phyloP scores from a whole-genome alignment of 2,888 invertebrate genomes.

The Stenodera caucasica region DNA sequence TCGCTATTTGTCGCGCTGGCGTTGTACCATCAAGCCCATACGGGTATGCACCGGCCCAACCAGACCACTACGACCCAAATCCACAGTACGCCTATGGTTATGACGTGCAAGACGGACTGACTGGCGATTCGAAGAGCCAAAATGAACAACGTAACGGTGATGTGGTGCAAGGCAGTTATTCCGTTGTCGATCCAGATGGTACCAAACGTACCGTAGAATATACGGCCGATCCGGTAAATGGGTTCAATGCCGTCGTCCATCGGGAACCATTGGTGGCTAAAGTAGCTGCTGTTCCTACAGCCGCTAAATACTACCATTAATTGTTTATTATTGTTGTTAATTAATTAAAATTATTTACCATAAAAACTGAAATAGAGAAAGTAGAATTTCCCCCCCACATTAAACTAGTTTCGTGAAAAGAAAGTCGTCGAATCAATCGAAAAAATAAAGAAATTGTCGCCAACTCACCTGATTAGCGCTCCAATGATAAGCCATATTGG shows the following conservation, averaged over 20 bases:
- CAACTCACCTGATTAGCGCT: constrained; percentile 35
- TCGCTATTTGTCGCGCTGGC: neutral
- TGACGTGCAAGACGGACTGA: constrained; percentile 60
- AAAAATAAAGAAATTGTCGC: constrained; percentile 4
- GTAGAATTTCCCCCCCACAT: neutral
- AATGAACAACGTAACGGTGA: constrained; percentile 59
- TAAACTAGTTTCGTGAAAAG: too few relatives aligned
- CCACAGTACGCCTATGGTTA: constrained; percentile 62
- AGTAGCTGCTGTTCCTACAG: constrained; percentile 45
- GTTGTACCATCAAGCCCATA: neutral
- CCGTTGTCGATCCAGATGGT: constrained; percentile 60
- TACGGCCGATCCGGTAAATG: constrained; percentile 63
- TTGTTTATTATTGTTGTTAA: constrained; percentile 15
- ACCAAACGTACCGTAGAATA: constrained; percentile 60
- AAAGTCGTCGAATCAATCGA: too few relatives aligned
- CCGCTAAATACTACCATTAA: constrained; percentile 17
- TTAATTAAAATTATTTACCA: neutral
- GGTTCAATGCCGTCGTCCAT: constrained; percentile 67
- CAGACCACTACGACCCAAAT: constrained; percentile 58
- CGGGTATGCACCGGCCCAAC: too few relatives aligned
- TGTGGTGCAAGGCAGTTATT: constrained; percentile 60
- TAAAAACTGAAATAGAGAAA: neutral
- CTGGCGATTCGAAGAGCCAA: constrained; percentile 60
- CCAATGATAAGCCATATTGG: constrained; percentile 34
- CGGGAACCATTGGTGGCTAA: constrained; percentile 59